Conservation (phyloP, 1,140 invertebrate genomes). For the Rhopalosiphum maidis region DNA sequence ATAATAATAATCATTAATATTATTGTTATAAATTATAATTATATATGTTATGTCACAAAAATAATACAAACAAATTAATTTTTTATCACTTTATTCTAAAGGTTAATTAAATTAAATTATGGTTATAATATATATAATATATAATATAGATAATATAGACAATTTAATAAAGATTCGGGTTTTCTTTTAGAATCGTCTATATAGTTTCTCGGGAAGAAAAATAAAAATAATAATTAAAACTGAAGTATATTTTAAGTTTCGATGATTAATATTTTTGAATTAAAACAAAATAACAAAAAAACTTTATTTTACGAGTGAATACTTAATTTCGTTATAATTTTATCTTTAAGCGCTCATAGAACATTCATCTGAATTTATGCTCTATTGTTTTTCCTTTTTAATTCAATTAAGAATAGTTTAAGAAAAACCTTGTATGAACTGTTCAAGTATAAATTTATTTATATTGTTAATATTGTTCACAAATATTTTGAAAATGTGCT, state of each 20-base stretch:
- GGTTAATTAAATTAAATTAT: neutral
- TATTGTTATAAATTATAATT: neutral
- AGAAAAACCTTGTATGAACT: neutral
- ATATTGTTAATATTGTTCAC: too few species aligned
- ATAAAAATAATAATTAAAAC: neutral
- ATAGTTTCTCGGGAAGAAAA: neutral
- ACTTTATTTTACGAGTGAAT: too few species aligned
- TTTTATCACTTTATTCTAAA: neutral
- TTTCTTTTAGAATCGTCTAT: neutral
- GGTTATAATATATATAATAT: neutral
- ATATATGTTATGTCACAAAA: neutral
- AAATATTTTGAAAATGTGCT: too few species aligned
- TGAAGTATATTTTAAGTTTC: neutral
- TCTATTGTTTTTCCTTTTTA: neutral
- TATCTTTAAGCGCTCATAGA: neutral
- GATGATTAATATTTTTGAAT: neutral
- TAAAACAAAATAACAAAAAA: too few species aligned
- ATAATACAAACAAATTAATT: neutral
- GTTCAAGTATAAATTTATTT: too few species aligned
- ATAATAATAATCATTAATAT: neutral
- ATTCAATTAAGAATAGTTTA: neutral
- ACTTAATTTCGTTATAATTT: neutral
- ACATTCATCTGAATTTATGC: neutral
- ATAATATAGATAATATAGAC: neutral
- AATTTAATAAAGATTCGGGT: neutral